Conservation (phyloP, 2,797 vertebrate genomes). For the Numenius phaeopus region DNA sequence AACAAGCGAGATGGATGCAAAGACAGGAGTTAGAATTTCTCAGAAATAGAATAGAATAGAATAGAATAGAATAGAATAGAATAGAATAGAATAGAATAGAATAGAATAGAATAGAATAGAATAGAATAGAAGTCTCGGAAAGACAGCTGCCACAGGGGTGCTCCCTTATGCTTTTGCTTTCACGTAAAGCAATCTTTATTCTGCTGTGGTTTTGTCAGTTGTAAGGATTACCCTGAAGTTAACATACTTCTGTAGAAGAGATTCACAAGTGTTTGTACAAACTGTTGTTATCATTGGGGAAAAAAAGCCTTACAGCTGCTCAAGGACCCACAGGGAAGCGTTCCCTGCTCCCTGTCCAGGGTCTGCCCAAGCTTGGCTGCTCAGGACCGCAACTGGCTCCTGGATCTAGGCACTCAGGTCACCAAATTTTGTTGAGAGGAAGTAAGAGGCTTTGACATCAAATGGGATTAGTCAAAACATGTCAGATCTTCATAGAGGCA, state of each 20-base stretch:
- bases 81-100: no score
- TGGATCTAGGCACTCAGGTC: neutral
- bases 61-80: no score
- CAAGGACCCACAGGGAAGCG: neutral
- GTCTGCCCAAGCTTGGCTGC: neutral
- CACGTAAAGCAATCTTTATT: neutral
- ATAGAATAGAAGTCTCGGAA: neutral
- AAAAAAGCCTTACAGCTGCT: neutral
- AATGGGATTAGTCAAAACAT: neutral
- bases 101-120: no score
- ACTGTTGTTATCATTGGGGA: neutral
- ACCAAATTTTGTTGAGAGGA: neutral
- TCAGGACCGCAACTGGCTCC: neutral
- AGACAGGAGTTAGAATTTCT: neutral
- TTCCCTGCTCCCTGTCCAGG: neutral
- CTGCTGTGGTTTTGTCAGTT: neutral
- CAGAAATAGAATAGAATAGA: no score
- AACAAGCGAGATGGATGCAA: neutral
- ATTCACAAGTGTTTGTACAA: neutral
- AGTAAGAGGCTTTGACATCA: neutral
- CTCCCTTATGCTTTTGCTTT: neutral
- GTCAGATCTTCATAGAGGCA: neutral
- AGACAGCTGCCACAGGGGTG: neutral
- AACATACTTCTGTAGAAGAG: neutral
- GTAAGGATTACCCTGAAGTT: neutral